Evolutionary conservation across 2,797 vertebrate species (phyloP).

Genomic region (Nyctibius grandis): DNA sequence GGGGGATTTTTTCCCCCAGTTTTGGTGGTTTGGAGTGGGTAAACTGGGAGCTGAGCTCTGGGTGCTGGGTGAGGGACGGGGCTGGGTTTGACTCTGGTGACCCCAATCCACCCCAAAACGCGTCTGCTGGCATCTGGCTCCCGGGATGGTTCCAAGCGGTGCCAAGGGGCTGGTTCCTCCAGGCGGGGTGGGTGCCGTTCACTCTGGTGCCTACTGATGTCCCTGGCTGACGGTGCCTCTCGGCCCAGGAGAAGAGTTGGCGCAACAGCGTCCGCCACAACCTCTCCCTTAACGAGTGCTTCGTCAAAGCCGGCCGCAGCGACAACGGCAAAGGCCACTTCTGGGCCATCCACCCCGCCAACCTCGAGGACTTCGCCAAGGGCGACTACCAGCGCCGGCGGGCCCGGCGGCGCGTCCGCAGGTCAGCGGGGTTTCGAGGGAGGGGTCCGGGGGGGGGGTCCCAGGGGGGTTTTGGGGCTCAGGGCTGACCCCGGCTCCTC

Average conservation of each 20-base stretch:
- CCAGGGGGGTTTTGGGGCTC: accelerated
- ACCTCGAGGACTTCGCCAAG: conserved; percentile 80
- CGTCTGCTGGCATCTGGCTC: accelerated
- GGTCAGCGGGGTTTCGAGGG: not conserved
- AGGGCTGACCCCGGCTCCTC: not conserved
- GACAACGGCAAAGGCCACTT: conserved; percentile 86
- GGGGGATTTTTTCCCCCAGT: accelerated
- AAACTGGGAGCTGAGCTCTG: not conserved
- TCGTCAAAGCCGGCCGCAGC: conserved; percentile 83
- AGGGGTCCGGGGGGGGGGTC: too few relatives aligned
- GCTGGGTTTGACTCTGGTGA: not conserved
- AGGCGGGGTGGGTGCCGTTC: accelerated
- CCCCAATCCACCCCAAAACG: accelerated
- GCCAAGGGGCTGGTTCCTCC: accelerated
- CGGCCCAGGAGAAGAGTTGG: conserved; percentile 84
- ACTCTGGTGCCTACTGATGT: not conserved
- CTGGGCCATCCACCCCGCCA: conserved; percentile 84
- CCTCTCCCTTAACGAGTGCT: conserved; percentile 85
- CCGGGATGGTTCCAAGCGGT: accelerated
- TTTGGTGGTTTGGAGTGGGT: accelerated
- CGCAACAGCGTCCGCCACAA: conserved; percentile 86
- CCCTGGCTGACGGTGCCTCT: not conserved
- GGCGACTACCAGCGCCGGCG: conserved; percentile 81
- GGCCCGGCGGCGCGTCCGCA: conserved; percentile 75
- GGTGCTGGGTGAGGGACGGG: accelerated